These are phyloP conservation scores for Kryptolebias marmoratus DNA, from an alignment of 2,113 vertebrate species.

Conservation along the genomic window DNA sequence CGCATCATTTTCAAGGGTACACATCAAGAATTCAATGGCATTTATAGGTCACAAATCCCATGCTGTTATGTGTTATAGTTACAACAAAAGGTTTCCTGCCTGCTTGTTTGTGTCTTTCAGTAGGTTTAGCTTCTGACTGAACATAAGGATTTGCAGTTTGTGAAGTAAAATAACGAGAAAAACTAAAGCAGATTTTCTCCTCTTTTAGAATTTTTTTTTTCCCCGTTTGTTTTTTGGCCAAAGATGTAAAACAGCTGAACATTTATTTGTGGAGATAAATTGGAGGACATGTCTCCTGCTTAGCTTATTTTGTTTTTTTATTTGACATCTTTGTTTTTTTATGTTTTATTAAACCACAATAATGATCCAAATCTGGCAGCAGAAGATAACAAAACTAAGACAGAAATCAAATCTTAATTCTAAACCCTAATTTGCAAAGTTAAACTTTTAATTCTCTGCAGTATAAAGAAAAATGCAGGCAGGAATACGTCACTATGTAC, in stretches of 20 bases:
- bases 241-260: background rate
- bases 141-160: background rate
- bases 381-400: background rate
- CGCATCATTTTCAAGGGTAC: slow-evolving; percentile 67
- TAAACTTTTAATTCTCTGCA: background rate
- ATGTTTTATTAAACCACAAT: background rate
- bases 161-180: background rate
- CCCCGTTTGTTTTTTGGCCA: background rate
- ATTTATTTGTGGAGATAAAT: too few relatives aligned
- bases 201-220: background rate
- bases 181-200: background rate
- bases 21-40: slow-evolving; percentile 58
- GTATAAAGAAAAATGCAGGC: background rate
- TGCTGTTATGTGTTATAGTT: slow-evolving; percentile 33
- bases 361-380: background rate
- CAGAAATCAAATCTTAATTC: background rate
- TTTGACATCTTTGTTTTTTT: background rate
- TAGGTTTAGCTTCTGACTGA: background rate
- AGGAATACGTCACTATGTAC: background rate
- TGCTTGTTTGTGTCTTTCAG: background rate
- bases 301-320: background rate
- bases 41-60: slow-evolving; percentile 64
- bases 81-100: slow-evolving; percentile 29
- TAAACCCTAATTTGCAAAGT: too few relatives aligned
- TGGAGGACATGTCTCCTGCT: too few relatives aligned